A percentile compares a stretch with the other conserved stretches of the same genome.
These are phyloP conservation scores for Sicus ferrugineus DNA, from an alignment of 2,888 invertebrate species.

Conservation along the genomic window DNA sequence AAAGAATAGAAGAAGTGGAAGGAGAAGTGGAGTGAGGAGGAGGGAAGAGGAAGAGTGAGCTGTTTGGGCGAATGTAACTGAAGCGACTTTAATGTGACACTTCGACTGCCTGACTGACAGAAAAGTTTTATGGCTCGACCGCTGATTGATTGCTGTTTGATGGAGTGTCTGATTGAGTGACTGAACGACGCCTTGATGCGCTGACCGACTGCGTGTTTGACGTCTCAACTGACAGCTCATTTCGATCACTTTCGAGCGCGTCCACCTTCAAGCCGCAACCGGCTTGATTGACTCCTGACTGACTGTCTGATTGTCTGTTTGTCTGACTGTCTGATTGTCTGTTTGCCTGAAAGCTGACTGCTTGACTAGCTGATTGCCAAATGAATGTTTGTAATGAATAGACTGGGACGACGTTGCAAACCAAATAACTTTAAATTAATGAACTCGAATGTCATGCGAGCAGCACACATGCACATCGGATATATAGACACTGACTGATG, in stretches of 20 bases:
- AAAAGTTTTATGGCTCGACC: no score
- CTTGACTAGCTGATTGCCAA: not conserved
- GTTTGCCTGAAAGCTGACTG: not conserved
- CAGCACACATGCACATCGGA: not conserved
- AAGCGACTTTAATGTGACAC: no score
- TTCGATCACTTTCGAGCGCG: no score
- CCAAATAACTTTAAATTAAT: conserved; percentile 13
- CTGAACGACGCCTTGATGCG: not conserved
- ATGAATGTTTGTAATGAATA: not conserved
- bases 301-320: not conserved
- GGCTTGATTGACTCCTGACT: not conserved
- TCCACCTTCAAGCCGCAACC: no score
- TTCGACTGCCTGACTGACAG: not conserved
- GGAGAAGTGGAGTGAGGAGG: not conserved
- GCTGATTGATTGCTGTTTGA: no score
- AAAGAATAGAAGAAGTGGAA: not conserved
- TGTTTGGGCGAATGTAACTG: not conserved
- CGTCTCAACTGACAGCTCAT: no score
- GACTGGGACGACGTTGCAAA: conserved; percentile 7
- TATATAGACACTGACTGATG: no score
- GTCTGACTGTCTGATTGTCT: not conserved
- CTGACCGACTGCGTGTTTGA: no score
- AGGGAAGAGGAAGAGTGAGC: not conserved
- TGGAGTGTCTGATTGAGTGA: not conserved
- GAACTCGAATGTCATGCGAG: conserved; percentile 10